Conservation (phyloP, 2,797 vertebrate genomes). For the Tapera naevia region DNA sequence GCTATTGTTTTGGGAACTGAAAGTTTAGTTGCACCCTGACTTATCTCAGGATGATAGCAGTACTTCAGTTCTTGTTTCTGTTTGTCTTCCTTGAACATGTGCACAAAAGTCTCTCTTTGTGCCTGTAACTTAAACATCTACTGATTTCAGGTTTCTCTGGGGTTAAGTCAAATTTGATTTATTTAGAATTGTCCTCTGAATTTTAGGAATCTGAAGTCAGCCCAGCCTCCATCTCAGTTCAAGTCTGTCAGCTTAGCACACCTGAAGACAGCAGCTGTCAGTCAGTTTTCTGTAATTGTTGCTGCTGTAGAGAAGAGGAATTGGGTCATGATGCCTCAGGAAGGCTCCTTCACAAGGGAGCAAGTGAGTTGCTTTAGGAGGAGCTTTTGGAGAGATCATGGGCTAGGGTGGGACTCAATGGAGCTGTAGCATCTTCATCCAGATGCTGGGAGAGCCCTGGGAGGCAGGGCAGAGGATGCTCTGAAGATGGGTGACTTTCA, state of each 20-base stretch:
- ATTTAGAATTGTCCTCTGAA: background rate
- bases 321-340: background rate
- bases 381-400: background rate
- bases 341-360: background rate
- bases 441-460: background rate
- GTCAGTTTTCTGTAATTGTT: background rate
- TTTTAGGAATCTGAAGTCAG: background rate
- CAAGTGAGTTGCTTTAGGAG: background rate
- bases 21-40: background rate
- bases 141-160: background rate
- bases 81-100: background rate
- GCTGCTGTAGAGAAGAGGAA: background rate
- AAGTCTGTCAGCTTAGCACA: background rate
- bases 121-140: background rate
- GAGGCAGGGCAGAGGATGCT: background rate
- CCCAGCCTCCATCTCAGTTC: background rate
- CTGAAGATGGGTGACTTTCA: background rate
- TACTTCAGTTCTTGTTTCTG: background rate
- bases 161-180: background rate
- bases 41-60: background rate
- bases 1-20: background rate
- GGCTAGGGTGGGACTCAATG: fast-evolving
- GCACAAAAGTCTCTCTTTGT: background rate
- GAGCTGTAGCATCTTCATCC: background rate
- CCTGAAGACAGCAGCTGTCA: background rate